Evolutionary conservation across 2,797 vertebrate species (phyloP).

Genomic region (Poeciliopsis gracilis): DNA sequence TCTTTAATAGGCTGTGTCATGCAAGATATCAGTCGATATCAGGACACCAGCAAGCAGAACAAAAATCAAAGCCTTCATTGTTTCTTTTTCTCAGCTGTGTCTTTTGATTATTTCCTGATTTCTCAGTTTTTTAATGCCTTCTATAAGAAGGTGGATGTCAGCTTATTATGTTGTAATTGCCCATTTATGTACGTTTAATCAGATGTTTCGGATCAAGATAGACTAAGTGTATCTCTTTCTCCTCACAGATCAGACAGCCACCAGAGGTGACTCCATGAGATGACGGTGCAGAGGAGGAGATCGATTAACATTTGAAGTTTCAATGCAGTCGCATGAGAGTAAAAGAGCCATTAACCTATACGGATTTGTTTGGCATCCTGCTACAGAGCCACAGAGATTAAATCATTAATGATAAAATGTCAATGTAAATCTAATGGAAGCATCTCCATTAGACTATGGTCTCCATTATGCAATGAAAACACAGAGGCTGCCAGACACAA

Average conservation of each 20-base stretch:
- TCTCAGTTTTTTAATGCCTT: not conserved
- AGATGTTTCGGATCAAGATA: constrained; percentile 1
- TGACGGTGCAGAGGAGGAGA: constrained; percentile 50
- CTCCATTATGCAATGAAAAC: constrained; percentile 1
- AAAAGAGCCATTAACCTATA: constrained; percentile 63
- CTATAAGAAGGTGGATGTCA: not conserved
- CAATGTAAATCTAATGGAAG: constrained; percentile 54
- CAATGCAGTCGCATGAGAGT: constrained; percentile 49
- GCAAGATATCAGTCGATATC: not conserved
- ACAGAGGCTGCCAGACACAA: constrained; percentile 1
- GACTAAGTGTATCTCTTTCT: constrained; percentile 1
- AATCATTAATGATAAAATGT: constrained; percentile 56
- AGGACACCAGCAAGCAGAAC: not conserved
- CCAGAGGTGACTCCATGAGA: constrained; percentile 45
- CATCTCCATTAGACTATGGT: constrained; percentile 11
- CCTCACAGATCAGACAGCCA: constrained; percentile 38
- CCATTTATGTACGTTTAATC: not conserved
- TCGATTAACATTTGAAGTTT: constrained; percentile 63
- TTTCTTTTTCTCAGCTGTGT: not conserved
- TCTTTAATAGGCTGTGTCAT: not conserved
- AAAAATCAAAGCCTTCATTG: not conserved
- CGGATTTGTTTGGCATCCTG: constrained; percentile 35
- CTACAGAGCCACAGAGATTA: constrained; percentile 34
- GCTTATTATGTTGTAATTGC: no score
- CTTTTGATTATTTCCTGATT: not conserved